Evolutionary conservation across 2,888 invertebrate species (phyloP), one percentile per base, ranked within the genome.

Genomic region (Anodontia alba): DNA sequence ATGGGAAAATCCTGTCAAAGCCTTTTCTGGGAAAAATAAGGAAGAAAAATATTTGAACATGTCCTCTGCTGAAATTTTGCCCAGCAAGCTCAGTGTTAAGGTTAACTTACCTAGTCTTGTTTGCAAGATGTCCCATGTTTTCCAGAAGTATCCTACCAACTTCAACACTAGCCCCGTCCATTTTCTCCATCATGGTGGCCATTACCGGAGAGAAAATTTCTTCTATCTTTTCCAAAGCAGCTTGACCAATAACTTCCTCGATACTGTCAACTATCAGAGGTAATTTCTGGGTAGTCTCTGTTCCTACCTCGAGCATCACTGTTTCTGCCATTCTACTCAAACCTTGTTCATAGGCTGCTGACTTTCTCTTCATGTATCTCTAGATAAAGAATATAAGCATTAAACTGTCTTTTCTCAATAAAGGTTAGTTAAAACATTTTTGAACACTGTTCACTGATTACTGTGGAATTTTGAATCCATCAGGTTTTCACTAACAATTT

Each of bases 161-260:
- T 3, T 57, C 57, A 57, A 7, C 57, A 26, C 26, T 57, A 29
- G 29, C 29, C 23, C 29, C 57, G 29, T 57, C 20, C 7, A 57
- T 10, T 7, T 29, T 29, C 26, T 57, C 29, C 57, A 57, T 29
- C 29, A 29, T 26, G 23, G 26, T 17, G 7, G 29, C 43, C 0
- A 81, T n/a, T 5, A 57, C 36, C 1, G 76, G 80, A n/a, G 57
- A 20, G 12, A 84, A 17, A 20, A 46, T 43, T 10, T 33, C 42
- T 42, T 76, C 76, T n/a, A 83, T 42, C 17, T 10, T 43, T 3
- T 51, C 54, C 20, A 77, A 36, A 46, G 77, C 78, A 17, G 70
- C 68, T n/a, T 68, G 38, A 0, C 84, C 79, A 38, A 84, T 75
- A 43, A 80, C 78, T n/a, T 82, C 76, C 29, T 46, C 80, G 15